Percentiles rank a stretch among this genome's conserved stretches.
Conservation (phyloP, 1,140 invertebrate species). For the Hestina assimilis region DNA sequence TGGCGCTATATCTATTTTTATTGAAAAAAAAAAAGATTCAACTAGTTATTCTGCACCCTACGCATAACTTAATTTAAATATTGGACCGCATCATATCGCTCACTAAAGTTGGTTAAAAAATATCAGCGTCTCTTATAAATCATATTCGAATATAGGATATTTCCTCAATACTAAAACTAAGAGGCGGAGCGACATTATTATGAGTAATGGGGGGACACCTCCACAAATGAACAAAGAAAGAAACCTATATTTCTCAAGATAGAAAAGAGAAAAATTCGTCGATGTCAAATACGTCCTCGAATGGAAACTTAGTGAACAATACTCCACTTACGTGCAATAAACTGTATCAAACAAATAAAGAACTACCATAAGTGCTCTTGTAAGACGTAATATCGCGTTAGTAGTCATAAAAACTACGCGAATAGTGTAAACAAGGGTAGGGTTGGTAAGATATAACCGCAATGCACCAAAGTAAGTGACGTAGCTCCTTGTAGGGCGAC, state of each 20-base stretch:
- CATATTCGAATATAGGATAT: not conserved
- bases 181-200: constrained; percentile 22
- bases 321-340: constrained; percentile 51
- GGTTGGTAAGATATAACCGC: constrained; percentile 61
- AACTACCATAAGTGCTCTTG: constrained; percentile 54
- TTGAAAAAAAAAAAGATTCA: no score
- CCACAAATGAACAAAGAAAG: constrained; percentile 16
- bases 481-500: constrained; percentile 66
- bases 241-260: constrained; percentile 10
- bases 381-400: constrained; percentile 55
- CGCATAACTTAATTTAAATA: no score
- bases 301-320: constrained; percentile 18
- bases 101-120: no score
- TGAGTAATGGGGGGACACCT: constrained; percentile 23
- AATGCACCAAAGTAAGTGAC: constrained; percentile 76
- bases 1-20: no score
- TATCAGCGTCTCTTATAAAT: not conserved
- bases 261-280: constrained; percentile 6
- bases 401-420: constrained; percentile 68
- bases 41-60: no score
- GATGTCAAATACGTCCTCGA: constrained; percentile 7
- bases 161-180: constrained; percentile 21
- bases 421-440: constrained; percentile 66
- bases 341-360: constrained; percentile 65
- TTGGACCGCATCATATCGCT: no score